Percentiles rank a stretch among this genome's conserved stretches.
phyloP scores from a whole-genome alignment of 1,140 invertebrate genomes.

The Drosophila cardini region DNA sequence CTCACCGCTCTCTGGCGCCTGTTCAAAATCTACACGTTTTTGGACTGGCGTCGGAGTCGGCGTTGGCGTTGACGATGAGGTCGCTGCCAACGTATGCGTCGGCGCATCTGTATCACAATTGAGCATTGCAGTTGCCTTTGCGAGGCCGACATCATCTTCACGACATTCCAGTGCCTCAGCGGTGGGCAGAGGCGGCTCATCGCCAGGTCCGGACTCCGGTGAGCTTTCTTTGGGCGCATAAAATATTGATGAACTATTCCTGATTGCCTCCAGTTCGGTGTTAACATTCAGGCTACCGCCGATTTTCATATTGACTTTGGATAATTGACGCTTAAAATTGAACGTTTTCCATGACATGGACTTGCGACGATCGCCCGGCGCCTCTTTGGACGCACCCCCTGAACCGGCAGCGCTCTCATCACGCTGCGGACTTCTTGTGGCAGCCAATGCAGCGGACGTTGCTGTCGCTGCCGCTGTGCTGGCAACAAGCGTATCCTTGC shows the following conservation, averaged over 20 bases:
- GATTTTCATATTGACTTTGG: constrained; percentile 92
- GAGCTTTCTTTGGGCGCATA: constrained; percentile 84
- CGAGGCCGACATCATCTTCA: constrained; percentile 57
- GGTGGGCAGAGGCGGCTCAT: constrained; percentile 16
- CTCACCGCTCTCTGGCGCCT: constrained; percentile 66
- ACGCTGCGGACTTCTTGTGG: constrained; percentile 72
- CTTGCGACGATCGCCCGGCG: constrained; percentile 85
- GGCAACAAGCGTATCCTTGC: constrained; percentile 52
- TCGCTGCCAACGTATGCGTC: constrained; percentile 9
- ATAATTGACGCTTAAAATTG: constrained; percentile 92
- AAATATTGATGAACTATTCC: constrained; percentile 85
- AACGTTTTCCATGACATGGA: constrained; percentile 89
- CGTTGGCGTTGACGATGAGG: constrained; percentile 19
- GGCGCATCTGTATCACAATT: constrained; percentile 47
- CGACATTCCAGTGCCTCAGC: constrained; percentile 57
- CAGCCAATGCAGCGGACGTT: constrained; percentile 26
- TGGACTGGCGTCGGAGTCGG: constrained; percentile 9
- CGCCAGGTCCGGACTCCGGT: constrained; percentile 46
- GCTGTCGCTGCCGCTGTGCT: constrained; percentile 34
- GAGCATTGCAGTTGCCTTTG: constrained; percentile 31
- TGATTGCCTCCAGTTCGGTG: constrained; percentile 86
- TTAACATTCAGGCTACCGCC: constrained; percentile 73
- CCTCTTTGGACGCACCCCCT: constrained; percentile 61
- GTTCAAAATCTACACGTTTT: constrained; percentile 79
- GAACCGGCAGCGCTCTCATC: constrained; percentile 55